These are phyloP conservation scores for Pycnomerus fuliginosus DNA, from an alignment of 2,888 invertebrate genomes.

Conservation along the genomic window DNA sequence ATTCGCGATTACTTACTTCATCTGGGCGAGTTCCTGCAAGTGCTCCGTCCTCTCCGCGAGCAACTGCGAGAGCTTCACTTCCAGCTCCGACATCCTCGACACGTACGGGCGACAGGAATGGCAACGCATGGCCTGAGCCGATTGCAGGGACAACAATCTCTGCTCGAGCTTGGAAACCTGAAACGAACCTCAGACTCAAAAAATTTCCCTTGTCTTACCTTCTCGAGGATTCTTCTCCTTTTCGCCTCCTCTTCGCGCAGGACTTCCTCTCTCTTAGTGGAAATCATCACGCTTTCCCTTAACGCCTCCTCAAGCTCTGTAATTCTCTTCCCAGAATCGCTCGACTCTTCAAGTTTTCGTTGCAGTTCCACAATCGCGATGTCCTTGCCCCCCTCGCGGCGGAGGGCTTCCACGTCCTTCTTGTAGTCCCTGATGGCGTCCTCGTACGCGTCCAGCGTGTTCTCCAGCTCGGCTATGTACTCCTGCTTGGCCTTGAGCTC, in stretches of 20 bases:
- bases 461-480: constrained; percentile 53
- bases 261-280: constrained; percentile 67
- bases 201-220: constrained; percentile 53
- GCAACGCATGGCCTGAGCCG: constrained; percentile 68
- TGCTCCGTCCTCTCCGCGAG: constrained; percentile 65
- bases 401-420: constrained; percentile 43
- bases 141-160: constrained; percentile 67
- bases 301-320: constrained; percentile 82
- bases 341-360: constrained; percentile 59
- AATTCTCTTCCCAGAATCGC: no score
- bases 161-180: constrained; percentile 72
- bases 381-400: constrained; percentile 36
- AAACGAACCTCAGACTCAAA: constrained; percentile 25
- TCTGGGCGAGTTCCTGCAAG: constrained; percentile 72
- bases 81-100: constrained; percentile 63
- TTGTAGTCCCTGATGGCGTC: constrained; percentile 57
- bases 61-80: constrained; percentile 61
- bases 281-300: constrained; percentile 73
- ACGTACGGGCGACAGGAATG: constrained; percentile 67
- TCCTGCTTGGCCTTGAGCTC: constrained; percentile 34
- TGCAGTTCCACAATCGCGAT: constrained; percentile 59
- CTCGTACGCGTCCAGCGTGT: constrained; percentile 58
- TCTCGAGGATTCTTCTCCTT: constrained; percentile 64
- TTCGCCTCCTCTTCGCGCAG: constrained; percentile 65
- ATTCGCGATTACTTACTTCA: constrained; percentile 61